phyloP scores from a whole-genome alignment of 1,140 invertebrate species.

The Leptinotarsa defecta region DNA sequence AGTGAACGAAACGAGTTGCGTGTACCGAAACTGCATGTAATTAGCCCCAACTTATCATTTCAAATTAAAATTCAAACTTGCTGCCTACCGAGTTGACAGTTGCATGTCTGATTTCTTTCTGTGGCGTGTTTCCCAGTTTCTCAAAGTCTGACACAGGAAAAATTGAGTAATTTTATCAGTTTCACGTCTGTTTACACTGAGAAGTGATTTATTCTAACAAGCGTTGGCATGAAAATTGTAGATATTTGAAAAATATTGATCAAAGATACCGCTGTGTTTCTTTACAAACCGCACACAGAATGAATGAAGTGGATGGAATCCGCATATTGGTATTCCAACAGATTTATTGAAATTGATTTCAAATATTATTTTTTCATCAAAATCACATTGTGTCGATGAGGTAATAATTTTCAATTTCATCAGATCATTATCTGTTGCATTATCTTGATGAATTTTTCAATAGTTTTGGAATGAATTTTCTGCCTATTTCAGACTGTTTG shows the following conservation, averaged over 20 bases:
- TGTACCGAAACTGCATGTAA: slow-evolving; percentile 26
- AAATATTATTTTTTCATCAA: too few relatives aligned
- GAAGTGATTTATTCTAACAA: not conserved
- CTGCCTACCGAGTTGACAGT: slow-evolving; percentile 31
- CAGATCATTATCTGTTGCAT: too few relatives aligned
- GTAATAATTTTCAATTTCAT: too few relatives aligned
- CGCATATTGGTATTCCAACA: too few relatives aligned
- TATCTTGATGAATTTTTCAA: too few relatives aligned
- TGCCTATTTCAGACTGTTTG: too few relatives aligned
- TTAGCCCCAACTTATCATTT: slow-evolving; percentile 35
- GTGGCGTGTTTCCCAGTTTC: slow-evolving; percentile 21
- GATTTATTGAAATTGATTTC: too few relatives aligned
- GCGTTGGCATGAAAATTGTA: not conserved
- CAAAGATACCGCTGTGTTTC: too few relatives aligned
- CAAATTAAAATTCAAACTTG: slow-evolving; percentile 34
- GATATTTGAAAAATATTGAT: not conserved
- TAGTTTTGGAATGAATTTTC: too few relatives aligned
- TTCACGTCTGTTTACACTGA: not conserved
- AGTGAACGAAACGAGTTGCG: slow-evolving; percentile 19
- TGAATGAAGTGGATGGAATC: too few relatives aligned
- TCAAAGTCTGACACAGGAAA: slow-evolving; percentile 12
- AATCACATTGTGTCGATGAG: too few relatives aligned
- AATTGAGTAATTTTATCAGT: slow-evolving; percentile 17
- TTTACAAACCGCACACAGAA: too few relatives aligned
- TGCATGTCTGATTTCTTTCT: slow-evolving; percentile 29